Evolutionary conservation across 2,797 vertebrate genomes (phyloP).

Genomic region (Holocentrus rufus): DNA sequence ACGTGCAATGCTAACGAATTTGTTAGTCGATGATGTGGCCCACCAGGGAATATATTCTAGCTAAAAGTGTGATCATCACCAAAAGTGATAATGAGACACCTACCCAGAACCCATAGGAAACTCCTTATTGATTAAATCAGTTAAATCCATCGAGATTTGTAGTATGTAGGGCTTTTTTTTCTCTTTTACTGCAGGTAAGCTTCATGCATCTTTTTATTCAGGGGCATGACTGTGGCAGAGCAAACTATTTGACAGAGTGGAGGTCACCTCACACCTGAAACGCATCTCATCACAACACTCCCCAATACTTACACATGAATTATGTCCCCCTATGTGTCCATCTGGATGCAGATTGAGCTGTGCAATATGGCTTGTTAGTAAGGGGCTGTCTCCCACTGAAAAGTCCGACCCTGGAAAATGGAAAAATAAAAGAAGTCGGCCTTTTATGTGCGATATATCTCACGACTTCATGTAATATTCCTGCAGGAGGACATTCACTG

Average conservation of each 20-base stretch:
- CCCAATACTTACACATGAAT: neutral
- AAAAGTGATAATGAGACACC: slow-evolving; percentile 18
- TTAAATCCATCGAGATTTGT: slow-evolving; percentile 21
- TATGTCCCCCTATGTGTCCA: neutral
- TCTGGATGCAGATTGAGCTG: neutral
- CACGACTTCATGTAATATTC: too few relatives aligned
- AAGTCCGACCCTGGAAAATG: too few relatives aligned
- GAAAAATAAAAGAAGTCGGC: too few relatives aligned
- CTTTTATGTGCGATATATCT: too few relatives aligned
- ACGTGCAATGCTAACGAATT: slow-evolving; percentile 35
- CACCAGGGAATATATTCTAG: slow-evolving; percentile 9
- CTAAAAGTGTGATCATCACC: slow-evolving; percentile 6
- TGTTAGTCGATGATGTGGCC: slow-evolving; percentile 27
- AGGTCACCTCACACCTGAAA: too few relatives aligned
- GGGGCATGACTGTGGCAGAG: too few relatives aligned
- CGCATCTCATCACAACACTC: neutral
- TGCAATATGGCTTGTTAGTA: neutral
- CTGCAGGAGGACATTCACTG: neutral
- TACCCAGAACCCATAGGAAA: neutral
- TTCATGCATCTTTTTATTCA: too few relatives aligned
- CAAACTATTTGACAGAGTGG: too few relatives aligned
- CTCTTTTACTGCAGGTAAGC: too few relatives aligned
- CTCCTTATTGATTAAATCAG: slow-evolving; percentile 9
- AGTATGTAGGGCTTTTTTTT: neutral
- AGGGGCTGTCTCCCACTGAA: too few relatives aligned